These are phyloP conservation scores for Mesorhabditis belari DNA, from an alignment of 2,888 invertebrate genomes.

Conservation along the genomic window DNA sequence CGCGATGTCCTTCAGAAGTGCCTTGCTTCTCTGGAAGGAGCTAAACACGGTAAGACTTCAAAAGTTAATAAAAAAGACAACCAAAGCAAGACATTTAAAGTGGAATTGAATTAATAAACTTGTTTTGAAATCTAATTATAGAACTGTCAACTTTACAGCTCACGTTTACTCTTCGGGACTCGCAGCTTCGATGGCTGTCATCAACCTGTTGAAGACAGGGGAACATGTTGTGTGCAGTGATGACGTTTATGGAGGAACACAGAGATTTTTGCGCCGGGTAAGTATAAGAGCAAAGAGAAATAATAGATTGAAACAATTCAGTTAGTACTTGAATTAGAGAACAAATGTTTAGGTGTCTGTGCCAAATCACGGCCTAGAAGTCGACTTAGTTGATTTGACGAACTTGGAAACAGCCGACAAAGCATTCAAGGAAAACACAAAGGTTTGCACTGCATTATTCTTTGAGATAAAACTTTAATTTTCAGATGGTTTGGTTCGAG, in stretches of 20 bases:
- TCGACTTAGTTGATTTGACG: conserved; percentile 73
- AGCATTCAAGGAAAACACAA: conserved; percentile 74
- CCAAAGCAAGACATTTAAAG: conserved; percentile 1
- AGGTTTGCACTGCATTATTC: conserved; percentile 61
- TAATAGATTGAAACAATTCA: no score
- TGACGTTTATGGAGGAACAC: conserved; percentile 78
- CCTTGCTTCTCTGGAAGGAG: conserved; percentile 81
- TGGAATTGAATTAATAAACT: conserved; percentile 1
- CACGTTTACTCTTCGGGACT: conserved; percentile 78
- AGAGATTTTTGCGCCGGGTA: conserved; percentile 61
- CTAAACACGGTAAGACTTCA: conserved; percentile 66
- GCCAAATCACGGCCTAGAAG: conserved; percentile 65
- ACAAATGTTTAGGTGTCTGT: conserved; percentile 58
- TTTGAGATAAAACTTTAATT: background rate
- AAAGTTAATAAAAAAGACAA: background rate
- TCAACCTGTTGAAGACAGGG: conserved; percentile 71
- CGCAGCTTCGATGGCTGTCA: conserved; percentile 70
- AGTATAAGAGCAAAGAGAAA: no score
- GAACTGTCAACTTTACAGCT: conserved; percentile 43
- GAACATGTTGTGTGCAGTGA: conserved; percentile 85
- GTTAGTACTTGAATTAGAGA: no score
- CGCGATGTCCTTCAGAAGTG: conserved; percentile 79
- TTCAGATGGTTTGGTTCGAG: conserved; percentile 76
- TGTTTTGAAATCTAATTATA: conserved; percentile 1
- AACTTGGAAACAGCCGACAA: conserved; percentile 64